These are phyloP conservation scores for Julus scandinavius DNA, from an alignment of 2,888 invertebrate species.

Conservation along the genomic window DNA sequence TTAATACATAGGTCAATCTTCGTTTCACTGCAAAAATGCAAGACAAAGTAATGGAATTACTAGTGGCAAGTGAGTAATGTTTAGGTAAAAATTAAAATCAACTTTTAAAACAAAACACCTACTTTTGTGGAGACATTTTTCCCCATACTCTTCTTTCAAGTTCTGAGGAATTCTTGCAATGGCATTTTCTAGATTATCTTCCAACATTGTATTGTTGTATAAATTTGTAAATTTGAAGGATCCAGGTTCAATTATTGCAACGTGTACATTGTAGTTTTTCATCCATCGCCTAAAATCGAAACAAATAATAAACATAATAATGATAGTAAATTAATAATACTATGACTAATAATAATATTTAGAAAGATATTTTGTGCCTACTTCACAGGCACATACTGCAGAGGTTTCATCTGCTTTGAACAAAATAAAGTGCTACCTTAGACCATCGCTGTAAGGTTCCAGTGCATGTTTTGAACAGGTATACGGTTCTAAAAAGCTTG, in stretches of 20 bases:
- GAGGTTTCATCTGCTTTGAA: too few relatives aligned
- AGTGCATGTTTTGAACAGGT: constrained; percentile 47
- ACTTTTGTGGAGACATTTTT: not conserved
- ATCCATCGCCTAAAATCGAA: constrained; percentile 2
- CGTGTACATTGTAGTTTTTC: constrained; percentile 15
- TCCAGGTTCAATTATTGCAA: constrained; percentile 46
- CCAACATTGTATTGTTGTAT: not conserved
- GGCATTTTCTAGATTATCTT: not conserved
- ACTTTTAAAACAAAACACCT: too few relatives aligned
- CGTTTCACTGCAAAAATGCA: not conserved
- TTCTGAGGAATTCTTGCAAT: not conserved
- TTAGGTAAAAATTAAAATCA: not conserved
- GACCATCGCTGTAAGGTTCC: constrained; percentile 42
- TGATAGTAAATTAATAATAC: too few relatives aligned
- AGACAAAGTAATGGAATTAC: not conserved
- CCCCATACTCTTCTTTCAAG: constrained; percentile 48
- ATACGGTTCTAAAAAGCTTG: constrained; percentile 20
- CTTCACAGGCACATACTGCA: too few relatives aligned
- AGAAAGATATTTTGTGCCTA: too few relatives aligned
- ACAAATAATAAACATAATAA: not conserved
- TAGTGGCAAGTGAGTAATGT: not conserved
- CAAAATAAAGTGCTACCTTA: not conserved
- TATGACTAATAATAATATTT: too few relatives aligned
- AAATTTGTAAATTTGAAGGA: not conserved
- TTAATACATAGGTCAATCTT: not conserved